Evolutionary conservation across 2,113 vertebrate species (phyloP), one percentile per base, ranked within the genome.

Genomic region (Syngnathus typhle): DNA sequence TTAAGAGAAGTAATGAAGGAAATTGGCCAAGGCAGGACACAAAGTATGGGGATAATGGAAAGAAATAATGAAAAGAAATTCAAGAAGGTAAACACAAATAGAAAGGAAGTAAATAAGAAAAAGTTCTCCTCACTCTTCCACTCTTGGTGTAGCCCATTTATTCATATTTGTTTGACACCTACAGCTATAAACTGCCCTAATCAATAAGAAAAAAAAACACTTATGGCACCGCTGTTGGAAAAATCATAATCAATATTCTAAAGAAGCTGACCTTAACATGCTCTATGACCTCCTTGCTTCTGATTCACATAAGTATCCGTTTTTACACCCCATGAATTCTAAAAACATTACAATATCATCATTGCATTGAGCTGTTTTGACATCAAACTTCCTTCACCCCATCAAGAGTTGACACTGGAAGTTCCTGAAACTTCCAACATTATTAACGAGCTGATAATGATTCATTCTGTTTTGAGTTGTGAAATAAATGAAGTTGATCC

Each of bases 211-310:
- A 80, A 75, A 74, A 68, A 81, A 75, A 73, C 77, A 79, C 70
- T 82, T 77, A 81, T 74, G 80, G 71, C 69, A 78, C 81, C 84
- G 84, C 74, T 82, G 80, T 77, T 81, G 60, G 77, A 65, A 65
- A 82, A 87, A 90, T 82, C 68, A 69, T 76, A 87, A 87, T 91
- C 87, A 88, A 86, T 89, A 79, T 62, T 61, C 81, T 90, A 81
- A 87, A 89, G 78, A 73, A 84, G 80, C 55, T 27, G 66, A 84
- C 73, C 82, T 81, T 79, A 80, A 76, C 75, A 46, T 59, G 46
- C 65, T 41, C 39, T 6, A 5, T 86, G 85, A 85, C 85, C 86
- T 70, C 59, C 69, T 79, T 76, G 75, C 71, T 74, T 88, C 77
- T 87, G 77, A 90, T 90, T 91, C 88, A 89, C 86, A 84, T 79